Evolutionary conservation across 1,140 invertebrate genomes (phyloP).

Genomic region (Diorhabda sublineata): DNA sequence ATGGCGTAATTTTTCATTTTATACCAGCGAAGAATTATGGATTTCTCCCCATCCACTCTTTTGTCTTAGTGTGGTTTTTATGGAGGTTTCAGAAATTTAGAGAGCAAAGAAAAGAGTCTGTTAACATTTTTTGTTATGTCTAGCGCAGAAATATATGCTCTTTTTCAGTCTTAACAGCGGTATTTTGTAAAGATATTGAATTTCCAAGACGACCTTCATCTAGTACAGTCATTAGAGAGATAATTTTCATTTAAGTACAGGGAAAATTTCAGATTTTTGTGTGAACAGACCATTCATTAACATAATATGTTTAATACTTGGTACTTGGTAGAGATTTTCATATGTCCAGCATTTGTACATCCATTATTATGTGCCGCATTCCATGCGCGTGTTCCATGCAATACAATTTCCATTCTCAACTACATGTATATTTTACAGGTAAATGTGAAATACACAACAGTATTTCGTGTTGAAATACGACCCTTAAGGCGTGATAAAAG

Average conservation of each 20-base stretch:
- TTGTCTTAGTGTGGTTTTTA: background rate
- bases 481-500: background rate
- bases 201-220: no score
- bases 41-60: background rate
- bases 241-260: no score
- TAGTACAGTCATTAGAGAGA: no score
- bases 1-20: slow-evolving; percentile 3
- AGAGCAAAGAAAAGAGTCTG: background rate
- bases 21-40: background rate
- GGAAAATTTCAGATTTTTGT: no score
- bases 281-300: no score
- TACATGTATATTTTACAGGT: slow-evolving; percentile 13
- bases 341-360: no score
- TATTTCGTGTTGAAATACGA: slow-evolving; percentile 13
- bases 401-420: slow-evolving; percentile 14
- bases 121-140: background rate
- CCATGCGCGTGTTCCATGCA: slow-evolving; percentile 7
- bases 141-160: no score
- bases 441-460: background rate
- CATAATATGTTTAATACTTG: no score
- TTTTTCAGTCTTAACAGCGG: background rate
- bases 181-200: background rate
- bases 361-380: no score
- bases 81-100: background rate
- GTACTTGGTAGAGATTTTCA: no score